Base-by-base conservation (phyloP, 2,888 invertebrate genomes). In the Cosmia trapezina region DNA sequence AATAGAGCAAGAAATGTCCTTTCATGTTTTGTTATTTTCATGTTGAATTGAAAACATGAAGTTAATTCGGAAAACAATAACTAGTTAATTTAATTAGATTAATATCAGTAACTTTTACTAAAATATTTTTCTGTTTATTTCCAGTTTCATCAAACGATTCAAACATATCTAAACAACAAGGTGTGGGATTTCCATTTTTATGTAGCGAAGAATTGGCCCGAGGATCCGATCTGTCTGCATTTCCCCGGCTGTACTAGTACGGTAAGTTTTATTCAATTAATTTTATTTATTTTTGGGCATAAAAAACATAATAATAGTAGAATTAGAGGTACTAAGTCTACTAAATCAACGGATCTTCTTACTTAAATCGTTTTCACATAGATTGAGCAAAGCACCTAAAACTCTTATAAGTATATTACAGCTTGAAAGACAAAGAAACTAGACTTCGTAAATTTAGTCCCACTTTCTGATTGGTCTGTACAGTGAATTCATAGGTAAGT, bases 121-220 rank as follows among this genome's bases (percentile, higher is more conserved):
- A 51, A 11, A n/a, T 17, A 0, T 67, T 67, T 63, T 0, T 76
- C 19, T 86, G 80, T 89, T 86, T 87, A 80, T 87, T 97, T 97
- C 61, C 96, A 98, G 98, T 98, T 98, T 96, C 98, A 98, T 96
- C 98, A 98, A 97, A 98, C 98, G 93, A 97, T 98, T 94, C 97
- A 98, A 97, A 98, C 98, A 96, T 98, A 98, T 97, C 97, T 98
- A 94, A 97, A 97, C 96, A 98, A 98, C 96, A 97, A 97, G 92
- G 98, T 98, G 94, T 98, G 98, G 98, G 97, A 98, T 94, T 98
- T 98, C 96, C 97, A 98, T 96, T 98, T 98, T 97, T 98, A 98
- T 97, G 98, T 98, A 93, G 97, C 98, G 90, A 98, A 98, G 95
- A 97, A 97, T 94, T 98, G 98, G 98, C 98, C 98, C 72, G 98